Percentiles rank a stretch among this genome's conserved stretches.
phyloP scores from a whole-genome alignment of 2,888 invertebrate species.

The Adelognathus sp. region DNA sequence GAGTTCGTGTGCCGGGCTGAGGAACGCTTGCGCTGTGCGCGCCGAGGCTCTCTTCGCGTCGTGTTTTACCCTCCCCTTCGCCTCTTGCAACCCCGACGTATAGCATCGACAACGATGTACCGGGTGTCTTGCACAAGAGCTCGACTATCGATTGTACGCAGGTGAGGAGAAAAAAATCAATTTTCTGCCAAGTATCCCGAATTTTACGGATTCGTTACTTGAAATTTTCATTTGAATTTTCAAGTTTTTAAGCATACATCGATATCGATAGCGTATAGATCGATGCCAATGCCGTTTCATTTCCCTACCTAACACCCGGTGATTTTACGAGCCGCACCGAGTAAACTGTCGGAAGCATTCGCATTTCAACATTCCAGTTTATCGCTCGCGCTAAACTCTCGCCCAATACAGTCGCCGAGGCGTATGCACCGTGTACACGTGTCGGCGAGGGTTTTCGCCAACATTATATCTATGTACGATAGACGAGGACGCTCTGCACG shows the following conservation, averaged over 20 bases:
- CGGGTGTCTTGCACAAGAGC: slow-evolving; percentile 39
- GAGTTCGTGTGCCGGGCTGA: slow-evolving; percentile 60
- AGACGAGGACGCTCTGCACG: neutral
- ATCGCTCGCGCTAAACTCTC: neutral
- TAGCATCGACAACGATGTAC: slow-evolving; percentile 30
- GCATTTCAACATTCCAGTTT: slow-evolving; percentile 4
- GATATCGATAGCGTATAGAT: no score
- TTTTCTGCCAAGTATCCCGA: no score
- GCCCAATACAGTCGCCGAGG: neutral
- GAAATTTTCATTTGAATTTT: no score
- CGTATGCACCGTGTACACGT: slow-evolving; percentile 13
- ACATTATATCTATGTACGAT: slow-evolving; percentile 8
- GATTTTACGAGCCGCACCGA: neutral
- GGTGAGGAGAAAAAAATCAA: neutral
- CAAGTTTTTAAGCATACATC: no score
- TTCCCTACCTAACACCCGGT: neutral
- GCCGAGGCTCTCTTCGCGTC: slow-evolving; percentile 13
- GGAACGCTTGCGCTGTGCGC: slow-evolving; percentile 54
- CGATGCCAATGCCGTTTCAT: neutral
- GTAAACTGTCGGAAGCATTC: neutral
- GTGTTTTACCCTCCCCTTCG: slow-evolving; percentile 13
- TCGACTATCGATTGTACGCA: slow-evolving; percentile 28
- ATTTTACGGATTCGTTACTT: no score
- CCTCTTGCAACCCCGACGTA: slow-evolving; percentile 14
- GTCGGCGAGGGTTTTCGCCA: slow-evolving; percentile 9